Evolutionary conservation across 2,888 invertebrate species (phyloP).

Genomic region (Pseudeuparius sepicola): DNA sequence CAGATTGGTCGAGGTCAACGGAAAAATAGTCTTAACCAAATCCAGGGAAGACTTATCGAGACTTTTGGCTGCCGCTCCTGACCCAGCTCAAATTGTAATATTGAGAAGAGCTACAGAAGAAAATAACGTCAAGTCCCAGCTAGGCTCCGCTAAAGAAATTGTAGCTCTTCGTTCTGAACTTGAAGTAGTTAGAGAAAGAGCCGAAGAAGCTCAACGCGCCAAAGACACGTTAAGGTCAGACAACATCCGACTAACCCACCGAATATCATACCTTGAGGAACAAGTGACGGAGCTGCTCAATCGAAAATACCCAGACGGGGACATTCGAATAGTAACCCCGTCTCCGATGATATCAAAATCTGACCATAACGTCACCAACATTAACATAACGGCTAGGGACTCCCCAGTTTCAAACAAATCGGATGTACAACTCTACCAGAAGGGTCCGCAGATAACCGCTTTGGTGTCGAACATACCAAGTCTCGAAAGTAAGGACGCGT

Average conservation of each 20-base stretch:
- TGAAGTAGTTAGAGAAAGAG: constrained; percentile 47
- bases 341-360: constrained; percentile 40
- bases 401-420: constrained; percentile 23
- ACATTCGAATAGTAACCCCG: constrained; percentile 29
- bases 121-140: constrained; percentile 13
- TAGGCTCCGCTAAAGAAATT: constrained; percentile 39
- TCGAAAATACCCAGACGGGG: constrained; percentile 32
- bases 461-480: constrained; percentile 53
- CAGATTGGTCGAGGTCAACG: constrained; percentile 75
- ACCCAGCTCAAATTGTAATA: constrained; percentile 56
- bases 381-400: constrained; percentile 55
- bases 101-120: constrained; percentile 38
- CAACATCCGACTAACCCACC: constrained; percentile 74
- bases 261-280: constrained; percentile 83
- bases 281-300: constrained; percentile 49
- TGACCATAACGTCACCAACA: constrained; percentile 59
- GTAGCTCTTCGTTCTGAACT: constrained; percentile 48
- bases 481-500: constrained; percentile 39
- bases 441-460: constrained; percentile 70
- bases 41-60: constrained; percentile 63
- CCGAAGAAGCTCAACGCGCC: constrained; percentile 53
- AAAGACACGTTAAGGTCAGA: constrained; percentile 61
- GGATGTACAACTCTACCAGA: constrained; percentile 58
- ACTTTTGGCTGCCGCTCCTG: constrained; percentile 49
- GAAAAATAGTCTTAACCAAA: constrained; percentile 59